Evolutionary conservation across 2,797 vertebrate genomes (phyloP).

Genomic region (Argyrosomus regius): DNA sequence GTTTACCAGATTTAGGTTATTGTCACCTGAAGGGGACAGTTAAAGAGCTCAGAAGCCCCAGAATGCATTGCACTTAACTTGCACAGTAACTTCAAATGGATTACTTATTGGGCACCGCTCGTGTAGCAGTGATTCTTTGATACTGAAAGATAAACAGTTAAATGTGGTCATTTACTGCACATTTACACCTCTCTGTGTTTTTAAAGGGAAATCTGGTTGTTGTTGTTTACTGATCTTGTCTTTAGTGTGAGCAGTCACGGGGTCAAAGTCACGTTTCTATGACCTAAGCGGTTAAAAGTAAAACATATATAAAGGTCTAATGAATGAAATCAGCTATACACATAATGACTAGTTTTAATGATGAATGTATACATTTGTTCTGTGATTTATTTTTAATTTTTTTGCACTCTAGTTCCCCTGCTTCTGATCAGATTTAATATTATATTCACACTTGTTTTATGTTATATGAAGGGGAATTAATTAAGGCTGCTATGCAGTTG

Average conservation of each 20-base stretch:
- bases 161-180: background rate
- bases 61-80: conserved; percentile 42
- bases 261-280: background rate
- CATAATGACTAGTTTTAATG: conserved; percentile 15
- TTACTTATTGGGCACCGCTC: background rate
- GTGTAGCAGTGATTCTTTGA: conserved; percentile 14
- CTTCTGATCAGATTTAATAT: background rate
- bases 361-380: conserved; percentile 37
- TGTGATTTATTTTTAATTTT: background rate
- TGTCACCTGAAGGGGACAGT: background rate
- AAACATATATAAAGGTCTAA: background rate
- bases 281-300: background rate
- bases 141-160: background rate
- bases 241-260: background rate
- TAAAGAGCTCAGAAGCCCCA: conserved; percentile 35
- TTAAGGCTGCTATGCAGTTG: conserved; percentile 11
- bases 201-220: background rate
- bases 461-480: conserved; percentile 16
- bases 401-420: background rate
- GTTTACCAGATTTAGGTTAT: background rate
- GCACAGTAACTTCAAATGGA: background rate
- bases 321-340: conserved; percentile 2
- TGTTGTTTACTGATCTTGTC: background rate
- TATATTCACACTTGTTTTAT: conserved; percentile 3
- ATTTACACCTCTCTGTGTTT: conserved; percentile 5